Conservation (phyloP, 2,113 vertebrate species). For the Balaeniceps rex region DNA sequence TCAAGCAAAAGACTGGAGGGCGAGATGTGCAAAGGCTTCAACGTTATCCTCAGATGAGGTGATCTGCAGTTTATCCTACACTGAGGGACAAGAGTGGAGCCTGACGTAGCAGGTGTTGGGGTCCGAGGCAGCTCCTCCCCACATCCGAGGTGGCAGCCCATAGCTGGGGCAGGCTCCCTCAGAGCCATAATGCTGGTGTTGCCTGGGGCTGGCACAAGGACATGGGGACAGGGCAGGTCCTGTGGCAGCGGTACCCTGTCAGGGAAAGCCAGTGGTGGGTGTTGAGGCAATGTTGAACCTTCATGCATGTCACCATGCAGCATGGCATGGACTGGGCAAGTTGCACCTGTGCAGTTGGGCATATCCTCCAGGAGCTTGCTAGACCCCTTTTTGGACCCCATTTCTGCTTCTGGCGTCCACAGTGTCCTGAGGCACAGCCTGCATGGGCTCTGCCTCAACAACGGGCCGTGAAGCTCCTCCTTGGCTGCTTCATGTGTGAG, state of each 20-base stretch:
- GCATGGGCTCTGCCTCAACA: background rate
- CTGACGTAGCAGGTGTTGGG: rapidly evolving
- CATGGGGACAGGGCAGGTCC: background rate
- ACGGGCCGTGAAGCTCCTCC: background rate
- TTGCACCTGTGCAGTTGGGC: background rate
- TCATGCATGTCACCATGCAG: background rate
- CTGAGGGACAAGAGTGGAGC: background rate
- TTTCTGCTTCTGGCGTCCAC: background rate
- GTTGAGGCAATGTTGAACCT: background rate
- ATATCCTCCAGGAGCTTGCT: background rate
- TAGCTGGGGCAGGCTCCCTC: background rate
- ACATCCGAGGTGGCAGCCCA: background rate
- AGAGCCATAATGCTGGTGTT: background rate
- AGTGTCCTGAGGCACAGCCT: background rate
- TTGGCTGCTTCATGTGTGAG: background rate
- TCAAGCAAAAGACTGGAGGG: background rate
- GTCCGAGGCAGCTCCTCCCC: background rate
- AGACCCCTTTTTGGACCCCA: background rate
- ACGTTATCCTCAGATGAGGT: background rate
- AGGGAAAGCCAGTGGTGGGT: background rate
- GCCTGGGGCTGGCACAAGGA: background rate
- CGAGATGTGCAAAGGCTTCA: background rate
- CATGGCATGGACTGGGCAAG: background rate
- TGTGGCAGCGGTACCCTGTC: background rate
- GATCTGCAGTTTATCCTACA: background rate